phyloP scores from a whole-genome alignment of 2,113 vertebrate genomes.

The Noctilio leporinus region DNA sequence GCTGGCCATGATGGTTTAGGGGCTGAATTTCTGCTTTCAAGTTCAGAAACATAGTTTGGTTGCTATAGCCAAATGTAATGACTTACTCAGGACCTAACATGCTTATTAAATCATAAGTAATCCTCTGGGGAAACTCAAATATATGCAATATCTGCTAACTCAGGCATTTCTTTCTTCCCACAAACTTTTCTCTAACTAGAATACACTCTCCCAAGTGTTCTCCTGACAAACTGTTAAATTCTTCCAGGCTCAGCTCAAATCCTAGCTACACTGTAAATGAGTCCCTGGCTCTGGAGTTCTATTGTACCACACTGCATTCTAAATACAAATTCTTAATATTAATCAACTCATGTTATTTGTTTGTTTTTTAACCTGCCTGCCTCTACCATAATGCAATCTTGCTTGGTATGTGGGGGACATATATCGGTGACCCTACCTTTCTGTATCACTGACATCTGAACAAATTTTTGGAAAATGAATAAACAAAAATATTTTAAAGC shows the following conservation, averaged over 20 bases:
- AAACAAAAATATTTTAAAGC: background rate
- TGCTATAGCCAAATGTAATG: background rate
- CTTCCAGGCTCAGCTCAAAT: background rate
- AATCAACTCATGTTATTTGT: background rate
- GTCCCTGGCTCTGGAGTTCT: background rate
- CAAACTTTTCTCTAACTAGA: background rate
- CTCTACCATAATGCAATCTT: background rate
- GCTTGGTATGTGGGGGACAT: background rate
- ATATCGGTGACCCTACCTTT: background rate
- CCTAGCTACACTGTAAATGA: background rate
- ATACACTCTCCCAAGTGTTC: background rate
- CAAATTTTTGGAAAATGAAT: background rate
- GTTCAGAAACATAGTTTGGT: background rate
- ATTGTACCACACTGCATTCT: background rate
- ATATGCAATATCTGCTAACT: conserved; percentile 36
- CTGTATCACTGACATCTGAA: background rate
- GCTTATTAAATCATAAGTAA: conserved; percentile 38
- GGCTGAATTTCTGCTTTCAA: background rate
- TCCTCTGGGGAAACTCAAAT: background rate
- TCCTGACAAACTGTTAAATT: background rate
- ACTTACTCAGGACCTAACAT: background rate
- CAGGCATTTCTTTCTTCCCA: background rate
- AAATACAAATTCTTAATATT: background rate
- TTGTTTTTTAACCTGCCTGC: background rate
- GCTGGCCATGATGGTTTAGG: background rate